Evolutionary conservation across 2,797 vertebrate species (phyloP), one percentile per base, ranked within the genome.

Genomic region (Tapirus indicus): DNA sequence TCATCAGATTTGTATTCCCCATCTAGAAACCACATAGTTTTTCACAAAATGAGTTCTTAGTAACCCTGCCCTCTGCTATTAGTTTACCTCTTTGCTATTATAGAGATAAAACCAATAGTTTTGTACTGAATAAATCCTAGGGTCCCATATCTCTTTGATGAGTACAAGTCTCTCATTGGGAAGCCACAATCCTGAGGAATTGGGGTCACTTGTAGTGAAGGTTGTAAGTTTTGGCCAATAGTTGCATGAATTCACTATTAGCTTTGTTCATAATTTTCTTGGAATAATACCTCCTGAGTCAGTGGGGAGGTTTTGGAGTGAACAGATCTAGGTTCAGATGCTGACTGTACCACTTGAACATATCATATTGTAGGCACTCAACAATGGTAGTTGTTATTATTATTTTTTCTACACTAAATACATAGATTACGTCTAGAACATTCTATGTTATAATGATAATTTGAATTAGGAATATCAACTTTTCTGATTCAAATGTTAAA

Each of bases 401-500:
- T 85, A 23, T 58, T 62, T 68, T 78, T 71, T 41, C 47, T 85
- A 44, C 18, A 6, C 23, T 85, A 69, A 64, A 62, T 66, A 60
- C 35, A 38, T 66, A 58, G 9, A 56, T 29, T 20, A 80, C 4
- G 25, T 88, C 20, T 54, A 71, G 27, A 71, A 69, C 23, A 75
- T 93, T 75, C 11, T 71, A n/a, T 44, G 6, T 52, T 75, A 64
- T 47, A 78, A 62, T 49, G 25, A 23, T 62, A 87, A 71, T 78
- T 84, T 66, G 3, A 91, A 69, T 84, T 75, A 58, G 13, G 38
- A 95, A 79, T 75, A 91, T 18, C 14, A 88, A 68, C 56, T 96
- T 93, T 95, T 93, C 52, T 75, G 14, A 75, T 69, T 77, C 38
- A 80, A 68, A 87, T 72, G 4, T 69, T 62, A 92, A 66, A n/a